These are phyloP conservation scores for Meteorus sp. DNA, from an alignment of 1,140 invertebrate species.

Conservation along the genomic window DNA sequence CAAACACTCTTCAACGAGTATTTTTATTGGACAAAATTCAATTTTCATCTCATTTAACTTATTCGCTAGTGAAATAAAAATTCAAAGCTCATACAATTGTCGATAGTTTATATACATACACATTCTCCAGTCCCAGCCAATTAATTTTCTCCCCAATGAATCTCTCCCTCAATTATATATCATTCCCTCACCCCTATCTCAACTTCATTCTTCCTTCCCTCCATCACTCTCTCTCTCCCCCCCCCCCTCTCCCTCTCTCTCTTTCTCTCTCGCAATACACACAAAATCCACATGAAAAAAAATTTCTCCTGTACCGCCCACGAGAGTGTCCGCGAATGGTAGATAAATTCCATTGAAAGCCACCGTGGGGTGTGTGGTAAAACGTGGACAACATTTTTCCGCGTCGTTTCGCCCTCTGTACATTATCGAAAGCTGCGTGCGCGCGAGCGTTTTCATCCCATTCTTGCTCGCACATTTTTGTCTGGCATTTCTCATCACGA, in stretches of 20 bases:
- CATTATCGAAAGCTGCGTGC: not conserved
- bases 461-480: not conserved
- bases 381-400: conserved; percentile 20
- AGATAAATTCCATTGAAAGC: conserved; percentile 18
- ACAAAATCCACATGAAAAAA: no score
- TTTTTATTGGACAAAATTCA: not conserved
- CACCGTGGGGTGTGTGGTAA: not conserved
- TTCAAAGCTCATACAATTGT: no score
- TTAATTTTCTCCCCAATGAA: conserved; percentile 14
- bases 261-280: no score
- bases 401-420: conserved; percentile 13
- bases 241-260: not conserved
- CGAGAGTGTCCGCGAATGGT: conserved; percentile 15
- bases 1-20: not conserved
- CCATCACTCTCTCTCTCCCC: no score
- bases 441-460: not conserved
- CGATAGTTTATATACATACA: not conserved
- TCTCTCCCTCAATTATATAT: not conserved
- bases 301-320: not conserved
- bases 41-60: not conserved
- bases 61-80: not conserved
- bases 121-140: not conserved
- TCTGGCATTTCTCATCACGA: not conserved
- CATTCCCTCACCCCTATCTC: no score
- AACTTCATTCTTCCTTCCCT: not conserved